phyloP scores from a whole-genome alignment of 1,140 invertebrate species.

The Drosophila sechellia region DNA sequence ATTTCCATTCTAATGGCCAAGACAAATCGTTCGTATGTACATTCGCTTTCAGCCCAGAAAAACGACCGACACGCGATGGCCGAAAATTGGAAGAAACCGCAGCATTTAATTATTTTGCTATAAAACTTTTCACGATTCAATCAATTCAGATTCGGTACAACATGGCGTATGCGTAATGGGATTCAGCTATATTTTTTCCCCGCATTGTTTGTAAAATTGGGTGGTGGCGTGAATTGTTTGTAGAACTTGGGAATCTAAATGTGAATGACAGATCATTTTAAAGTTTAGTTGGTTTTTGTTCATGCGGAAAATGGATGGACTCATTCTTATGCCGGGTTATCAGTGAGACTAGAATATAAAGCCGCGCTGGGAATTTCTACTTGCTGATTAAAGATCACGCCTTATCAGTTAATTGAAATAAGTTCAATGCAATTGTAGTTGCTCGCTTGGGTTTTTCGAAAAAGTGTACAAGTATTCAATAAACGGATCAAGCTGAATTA shows the following conservation, averaged over 20 bases:
- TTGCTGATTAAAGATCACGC: constrained; percentile 9
- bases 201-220: constrained; percentile 16
- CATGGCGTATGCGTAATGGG: constrained; percentile 57
- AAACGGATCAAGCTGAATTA: too few species aligned
- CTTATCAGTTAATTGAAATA: constrained; percentile 18
- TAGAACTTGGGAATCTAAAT: constrained; percentile 6
- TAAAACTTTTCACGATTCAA: constrained; percentile 77
- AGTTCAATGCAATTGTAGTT: background rate
- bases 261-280: constrained; percentile 40
- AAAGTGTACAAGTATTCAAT: too few species aligned
- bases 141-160: constrained; percentile 57
- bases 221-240: constrained; percentile 24
- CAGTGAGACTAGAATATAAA: constrained; percentile 6
- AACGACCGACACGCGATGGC: constrained; percentile 49
- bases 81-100: constrained; percentile 57
- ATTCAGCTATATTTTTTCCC: constrained; percentile 3
- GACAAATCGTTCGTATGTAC: constrained; percentile 24
- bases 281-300: constrained; percentile 28
- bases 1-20: constrained; percentile 60
- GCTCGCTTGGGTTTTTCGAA: too few species aligned
- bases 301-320: constrained; percentile 22
- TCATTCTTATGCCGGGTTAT: constrained; percentile 14
- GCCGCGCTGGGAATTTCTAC: constrained; percentile 15
- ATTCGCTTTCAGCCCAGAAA: constrained; percentile 7
- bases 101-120: constrained; percentile 68